Evolutionary conservation across 2,797 vertebrate species (phyloP), one percentile per base, ranked within the genome.

Genomic region (Hydrocynus forskahlii): DNA sequence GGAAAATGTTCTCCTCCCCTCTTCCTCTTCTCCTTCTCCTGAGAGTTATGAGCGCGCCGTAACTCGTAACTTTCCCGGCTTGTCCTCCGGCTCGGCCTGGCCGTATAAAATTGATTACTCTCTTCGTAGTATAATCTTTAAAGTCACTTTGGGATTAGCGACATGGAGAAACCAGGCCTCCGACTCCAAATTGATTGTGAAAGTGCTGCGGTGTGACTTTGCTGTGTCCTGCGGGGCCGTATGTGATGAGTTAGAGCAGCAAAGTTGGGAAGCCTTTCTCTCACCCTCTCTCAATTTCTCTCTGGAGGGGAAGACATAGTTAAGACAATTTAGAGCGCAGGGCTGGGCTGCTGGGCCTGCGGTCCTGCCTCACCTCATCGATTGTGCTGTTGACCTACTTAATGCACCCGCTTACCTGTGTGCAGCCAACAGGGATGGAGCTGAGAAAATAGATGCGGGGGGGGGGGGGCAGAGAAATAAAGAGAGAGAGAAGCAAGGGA

Each of bases 121-220:
- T 87, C 81, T 88, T 86, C 80, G 81, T 86, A 86, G 85, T 88
- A 84, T 87, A 91, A 88, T 88, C 91, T 88, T 90, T 90, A 89
- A 89, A 89, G 90, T 90, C 92, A 92, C 89, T 90, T 84, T 90
- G 89, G 92, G 92, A 92, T 92, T 93, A 90, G 87, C 87, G 89
- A 86, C 90, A 87, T 85, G 83, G 86, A 88, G 90, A 87, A 91
- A 88, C 88, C 89, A 88, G 87, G 88, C 87, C 88, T 90, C 83
- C 85, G 5, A 89, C 86, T 89, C 89, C 84, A 92, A 91, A 93
- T 89, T 91, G 92, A 93, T 93, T 92, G 90, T 90, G 88, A 92
- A 92, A 91, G 88, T 82, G 81, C 50, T 80, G 50, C 78, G 54
- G 80, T 75, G 81, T 81, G 84, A 83, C 77, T 86, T 76, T 76